Conservation (phyloP, 2,113 vertebrate genomes). For the Cyprinus carpio region DNA sequence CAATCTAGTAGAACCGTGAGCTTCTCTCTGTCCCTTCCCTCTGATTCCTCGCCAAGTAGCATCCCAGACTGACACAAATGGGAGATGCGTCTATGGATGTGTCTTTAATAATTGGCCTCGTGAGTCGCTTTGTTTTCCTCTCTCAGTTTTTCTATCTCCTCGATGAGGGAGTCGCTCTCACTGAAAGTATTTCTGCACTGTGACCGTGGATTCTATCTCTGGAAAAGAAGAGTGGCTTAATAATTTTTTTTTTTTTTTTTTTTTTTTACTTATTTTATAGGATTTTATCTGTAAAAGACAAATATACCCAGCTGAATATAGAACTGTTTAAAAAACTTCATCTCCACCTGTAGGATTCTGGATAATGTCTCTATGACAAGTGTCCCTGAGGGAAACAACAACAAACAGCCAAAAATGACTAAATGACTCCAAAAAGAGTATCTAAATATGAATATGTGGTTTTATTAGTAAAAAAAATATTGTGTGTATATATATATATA, state of each 20-base stretch:
- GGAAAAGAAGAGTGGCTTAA: conserved; percentile 37
- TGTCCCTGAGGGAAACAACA: conserved; percentile 77
- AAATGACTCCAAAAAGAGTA: background rate
- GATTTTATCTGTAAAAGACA: background rate
- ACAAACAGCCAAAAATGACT: background rate
- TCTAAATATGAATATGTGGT: background rate
- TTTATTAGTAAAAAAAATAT: background rate
- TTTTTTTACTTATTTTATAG: background rate
- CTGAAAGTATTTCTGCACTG: conserved; percentile 91
- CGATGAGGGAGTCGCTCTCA: conserved; percentile 90
- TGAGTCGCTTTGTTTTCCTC: conserved; percentile 93
- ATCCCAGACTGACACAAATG: background rate
- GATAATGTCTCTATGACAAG: conserved; percentile 91
- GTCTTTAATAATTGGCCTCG: conserved; percentile 87
- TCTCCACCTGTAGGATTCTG: conserved; percentile 98
- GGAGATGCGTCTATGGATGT: background rate
- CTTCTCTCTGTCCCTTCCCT: background rate
- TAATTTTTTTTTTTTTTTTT: too few species aligned
- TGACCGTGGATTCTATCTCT: conserved; percentile 94
- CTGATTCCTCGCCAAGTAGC: background rate
- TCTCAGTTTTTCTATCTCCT: conserved; percentile 90
- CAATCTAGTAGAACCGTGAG: background rate
- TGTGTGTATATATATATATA: background rate
- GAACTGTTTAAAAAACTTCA: conserved; percentile 98
- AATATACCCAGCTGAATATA: conserved; percentile 89